Percentiles rank a stretch among this genome's conserved stretches.
These are phyloP conservation scores for Glaucomys volans DNA, from an alignment of 2,113 vertebrate species.

Conservation along the genomic window DNA sequence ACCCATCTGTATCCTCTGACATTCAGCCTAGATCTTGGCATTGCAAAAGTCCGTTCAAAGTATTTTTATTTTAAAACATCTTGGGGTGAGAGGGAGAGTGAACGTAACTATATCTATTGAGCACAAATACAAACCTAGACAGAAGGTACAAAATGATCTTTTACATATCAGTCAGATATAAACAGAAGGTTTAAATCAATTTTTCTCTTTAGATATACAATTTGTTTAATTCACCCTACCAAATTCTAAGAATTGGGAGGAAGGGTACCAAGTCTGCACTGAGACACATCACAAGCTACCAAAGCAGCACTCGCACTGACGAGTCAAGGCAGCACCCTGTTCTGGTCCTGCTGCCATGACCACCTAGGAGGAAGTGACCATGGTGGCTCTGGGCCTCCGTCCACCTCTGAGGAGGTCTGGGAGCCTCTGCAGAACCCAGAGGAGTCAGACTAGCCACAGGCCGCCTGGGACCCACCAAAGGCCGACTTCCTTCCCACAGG, in stretches of 20 bases:
- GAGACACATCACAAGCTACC: neutral
- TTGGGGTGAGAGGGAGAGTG: slow-evolving; percentile 25
- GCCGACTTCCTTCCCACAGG: neutral
- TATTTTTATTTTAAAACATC: slow-evolving; percentile 59
- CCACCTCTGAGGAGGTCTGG: neutral
- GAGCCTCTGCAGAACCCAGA: neutral
- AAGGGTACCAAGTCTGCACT: neutral
- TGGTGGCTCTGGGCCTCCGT: neutral
- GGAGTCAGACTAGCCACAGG: neutral
- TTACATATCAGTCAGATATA: slow-evolving; percentile 37
- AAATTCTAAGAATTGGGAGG: neutral
- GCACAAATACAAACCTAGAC: neutral
- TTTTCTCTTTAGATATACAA: neutral
- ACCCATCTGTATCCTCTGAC: slow-evolving; percentile 61
- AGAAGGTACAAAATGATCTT: slow-evolving; percentile 55
- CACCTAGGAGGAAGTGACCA: neutral
- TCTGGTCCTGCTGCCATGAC: neutral
- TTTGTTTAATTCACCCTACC: neutral
- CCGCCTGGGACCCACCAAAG: neutral
- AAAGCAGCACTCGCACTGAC: neutral
- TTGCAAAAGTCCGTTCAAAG: slow-evolving; percentile 46
- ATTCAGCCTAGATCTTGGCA: slow-evolving; percentile 54
- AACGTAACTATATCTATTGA: slow-evolving; percentile 8
- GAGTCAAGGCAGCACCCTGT: neutral
- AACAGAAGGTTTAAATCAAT: slow-evolving; percentile 1